phyloP scores from a whole-genome alignment of 2,797 vertebrate genomes.

The Anguilla anguilla region DNA sequence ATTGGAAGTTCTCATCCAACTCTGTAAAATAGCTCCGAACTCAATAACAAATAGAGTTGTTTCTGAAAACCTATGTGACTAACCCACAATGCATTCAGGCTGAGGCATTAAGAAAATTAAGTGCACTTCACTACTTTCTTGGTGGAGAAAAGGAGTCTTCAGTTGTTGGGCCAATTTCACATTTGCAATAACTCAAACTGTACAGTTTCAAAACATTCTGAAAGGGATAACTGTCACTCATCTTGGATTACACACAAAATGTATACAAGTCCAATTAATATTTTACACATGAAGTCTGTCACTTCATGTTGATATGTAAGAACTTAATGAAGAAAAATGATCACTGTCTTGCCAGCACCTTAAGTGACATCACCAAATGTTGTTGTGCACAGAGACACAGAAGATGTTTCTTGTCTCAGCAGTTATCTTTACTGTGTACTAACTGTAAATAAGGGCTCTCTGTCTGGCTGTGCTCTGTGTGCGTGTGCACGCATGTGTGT shows the following conservation, averaged over 20 bases:
- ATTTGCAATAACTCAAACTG: neutral
- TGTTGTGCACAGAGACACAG: neutral
- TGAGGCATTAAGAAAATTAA: neutral
- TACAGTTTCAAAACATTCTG: neutral
- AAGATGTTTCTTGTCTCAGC: constrained; percentile 24
- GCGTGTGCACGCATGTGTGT: neutral
- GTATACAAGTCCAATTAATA: neutral
- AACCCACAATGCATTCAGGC: neutral
- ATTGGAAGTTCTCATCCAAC: neutral
- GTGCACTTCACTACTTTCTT: neutral
- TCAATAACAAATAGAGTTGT: neutral
- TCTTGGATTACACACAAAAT: neutral
- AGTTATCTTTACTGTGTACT: constrained; percentile 22
- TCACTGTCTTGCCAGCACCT: neutral
- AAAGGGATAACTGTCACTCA: neutral
- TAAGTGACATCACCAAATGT: neutral
- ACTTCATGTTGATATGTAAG: neutral
- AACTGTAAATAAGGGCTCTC: constrained; percentile 28
- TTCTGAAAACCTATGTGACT: neutral
- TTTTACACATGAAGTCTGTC: neutral
- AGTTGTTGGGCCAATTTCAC: neutral
- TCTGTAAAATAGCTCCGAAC: neutral
- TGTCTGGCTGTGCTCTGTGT: constrained; percentile 13
- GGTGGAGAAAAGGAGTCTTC: neutral
- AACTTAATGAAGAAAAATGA: neutral